Conservation (phyloP, 2,113 vertebrate genomes). For the Cheilinus undulatus region DNA sequence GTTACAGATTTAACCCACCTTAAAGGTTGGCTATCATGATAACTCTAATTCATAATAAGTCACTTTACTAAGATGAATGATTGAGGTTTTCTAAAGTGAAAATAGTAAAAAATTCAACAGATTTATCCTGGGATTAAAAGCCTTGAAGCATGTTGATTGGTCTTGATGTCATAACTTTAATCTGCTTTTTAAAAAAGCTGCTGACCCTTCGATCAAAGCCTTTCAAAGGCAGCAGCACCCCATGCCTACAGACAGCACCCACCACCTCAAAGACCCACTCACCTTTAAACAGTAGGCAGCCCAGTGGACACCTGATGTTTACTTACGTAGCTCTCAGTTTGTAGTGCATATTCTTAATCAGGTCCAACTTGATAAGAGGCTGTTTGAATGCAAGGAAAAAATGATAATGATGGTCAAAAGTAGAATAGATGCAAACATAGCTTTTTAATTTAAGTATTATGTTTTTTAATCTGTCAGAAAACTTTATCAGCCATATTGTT, state of each 20-base stretch:
- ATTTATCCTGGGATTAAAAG: background rate
- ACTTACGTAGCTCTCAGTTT: background rate
- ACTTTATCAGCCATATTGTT: too few relatives aligned
- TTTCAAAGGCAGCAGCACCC: slow-evolving; percentile 33
- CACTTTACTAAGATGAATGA: too few relatives aligned
- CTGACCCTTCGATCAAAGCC: slow-evolving; percentile 66
- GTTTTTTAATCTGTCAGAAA: too few relatives aligned
- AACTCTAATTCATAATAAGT: too few relatives aligned
- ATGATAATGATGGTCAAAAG: background rate
- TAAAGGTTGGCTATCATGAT: too few relatives aligned
- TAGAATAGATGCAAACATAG: too few relatives aligned
- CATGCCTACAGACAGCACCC: slow-evolving; percentile 18
- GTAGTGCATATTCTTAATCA: background rate
- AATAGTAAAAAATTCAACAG: background rate
- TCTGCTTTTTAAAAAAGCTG: slow-evolving; percentile 35
- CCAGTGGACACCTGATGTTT: slow-evolving; percentile 15
- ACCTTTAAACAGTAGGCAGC: slow-evolving; percentile 58
- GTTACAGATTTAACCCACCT: too few relatives aligned
- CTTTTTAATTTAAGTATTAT: too few relatives aligned
- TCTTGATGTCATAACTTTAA: slow-evolving; percentile 6
- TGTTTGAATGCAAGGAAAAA: too few relatives aligned
- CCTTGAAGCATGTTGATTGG: background rate
- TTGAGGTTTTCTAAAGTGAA: too few relatives aligned
- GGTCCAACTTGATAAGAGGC: background rate
- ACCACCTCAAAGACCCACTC: slow-evolving; percentile 56